Evolutionary conservation across 1,140 invertebrate genomes (phyloP), one percentile per base, ranked within the genome.

Genomic region (Oncopodura yosiiana): DNA sequence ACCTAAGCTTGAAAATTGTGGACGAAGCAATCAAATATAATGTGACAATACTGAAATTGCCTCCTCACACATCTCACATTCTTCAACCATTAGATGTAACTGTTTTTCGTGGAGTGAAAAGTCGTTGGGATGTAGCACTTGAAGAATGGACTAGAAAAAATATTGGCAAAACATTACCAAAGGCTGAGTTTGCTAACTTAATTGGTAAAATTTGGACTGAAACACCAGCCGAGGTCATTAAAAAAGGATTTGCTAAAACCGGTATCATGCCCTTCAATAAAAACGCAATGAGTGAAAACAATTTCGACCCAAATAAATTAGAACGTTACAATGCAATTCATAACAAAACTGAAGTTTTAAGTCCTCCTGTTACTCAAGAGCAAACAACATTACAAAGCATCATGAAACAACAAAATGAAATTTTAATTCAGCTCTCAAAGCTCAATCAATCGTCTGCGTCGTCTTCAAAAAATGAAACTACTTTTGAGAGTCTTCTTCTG

Each of bases 31-130:
- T 60, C 53, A 30, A 65, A 39, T 51, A 61, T 49, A 65, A 66
- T 23, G 56, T 67, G 4, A 43, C 37, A n/a, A 41, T 67, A 6
- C 29, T 68, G 3, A 66, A 60, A 51, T 58, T 69, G 38, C 68
- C 66, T 6, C 60, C 61, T 32, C 67, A 69, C 52, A 54, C 65
- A 3, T 69, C 66, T 18, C 61, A 67, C 34, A 52, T 58, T 30
- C 57, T 69, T 27, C 65, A 69, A 59, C 66, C 67, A 26, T 50
- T 68, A 19, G 61, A 66, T 50, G 65, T 65, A 46, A 58, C 53
- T 39, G 60, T 66, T 14, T 69, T 68, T 59, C 49, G 60, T 5
- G 63, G 64, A 8, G 42, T 71, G 39, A 69, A 70, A 64, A 38
- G 45, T 1, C 14, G 19, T 8, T 67, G 66, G 67, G 59, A 69